Base-by-base conservation (phyloP, 2,113 vertebrate species). In the Vimba vimba region DNA sequence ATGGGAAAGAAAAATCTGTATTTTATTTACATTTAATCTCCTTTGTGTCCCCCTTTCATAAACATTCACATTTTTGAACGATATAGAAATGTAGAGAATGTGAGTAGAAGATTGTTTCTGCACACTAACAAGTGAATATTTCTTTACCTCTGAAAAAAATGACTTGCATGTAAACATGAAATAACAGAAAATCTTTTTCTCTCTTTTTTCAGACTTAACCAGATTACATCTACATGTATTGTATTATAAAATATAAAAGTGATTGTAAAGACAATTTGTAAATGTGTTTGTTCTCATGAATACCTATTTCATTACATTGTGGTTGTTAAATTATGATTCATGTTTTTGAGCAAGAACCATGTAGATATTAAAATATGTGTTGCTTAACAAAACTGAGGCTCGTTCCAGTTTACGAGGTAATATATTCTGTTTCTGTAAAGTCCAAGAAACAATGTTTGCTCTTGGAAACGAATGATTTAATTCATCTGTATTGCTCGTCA, bases 21-120 rank as follows among this genome's bases (percentile, higher is more conserved):
- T 82, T 82, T 50, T 68, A 82, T 82, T 66, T 82, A 68, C 4
- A 30, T 33, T 52, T 45, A 64, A 80, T 80, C 57, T 27, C 9
- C 27, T 52, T 68, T 30, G 79, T 68, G 79, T 82, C 79, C 36
- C 36, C 39, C 4, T 81, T 66, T 12, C 39, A 30, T 81, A 81
- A 66, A 81, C 39, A 50, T 62, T 64, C 39, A 52, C n/a, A 50
- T 82, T 33, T 68, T 81, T 39, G 11, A 77, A 79, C 8, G 19
- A 6, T 23, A 60, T n/a, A 82, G 17, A 68, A 82, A 82, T 68
- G 62, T 21, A 77, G 27, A 77, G 45, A 55, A 30, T 30, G 15
- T 33, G 8, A 27, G 45, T 17, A 17, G 6, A 30, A 10, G 47
- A 50, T 30, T 77, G 47, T 50, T 50, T 76, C 8, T 76, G 8